These are phyloP conservation scores for Anser brachyrhynchus DNA, from an alignment of 2,113 vertebrate species.

Conservation along the genomic window DNA sequence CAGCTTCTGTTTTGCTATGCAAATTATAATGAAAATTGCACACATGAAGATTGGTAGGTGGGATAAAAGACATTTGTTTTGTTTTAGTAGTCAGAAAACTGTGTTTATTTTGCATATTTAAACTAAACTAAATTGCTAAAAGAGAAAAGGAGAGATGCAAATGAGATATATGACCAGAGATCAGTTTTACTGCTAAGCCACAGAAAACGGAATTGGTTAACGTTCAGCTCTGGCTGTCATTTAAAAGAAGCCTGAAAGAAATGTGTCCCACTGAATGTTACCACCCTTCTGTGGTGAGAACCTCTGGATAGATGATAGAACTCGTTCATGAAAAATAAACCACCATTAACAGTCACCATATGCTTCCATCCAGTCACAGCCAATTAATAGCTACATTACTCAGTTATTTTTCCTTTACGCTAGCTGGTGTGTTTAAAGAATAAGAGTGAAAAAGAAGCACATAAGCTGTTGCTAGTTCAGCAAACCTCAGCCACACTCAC, in stretches of 20 bases:
- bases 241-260: background rate
- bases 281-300: background rate
- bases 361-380: constrained; percentile 25
- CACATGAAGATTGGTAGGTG: background rate
- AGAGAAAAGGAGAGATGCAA: background rate
- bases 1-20: background rate
- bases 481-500: background rate
- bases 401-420: background rate
- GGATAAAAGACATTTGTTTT: constrained; percentile 11
- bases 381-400: constrained; percentile 25
- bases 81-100: constrained; percentile 13
- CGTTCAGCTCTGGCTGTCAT: background rate
- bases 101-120: constrained; percentile 7
- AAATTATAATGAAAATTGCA: background rate
- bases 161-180: background rate
- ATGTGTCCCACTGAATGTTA: background rate
- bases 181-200: background rate
- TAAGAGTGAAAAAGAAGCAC: background rate
- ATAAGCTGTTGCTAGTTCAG: background rate
- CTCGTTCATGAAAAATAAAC: background rate
- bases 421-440: background rate
- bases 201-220: background rate
- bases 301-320: background rate
- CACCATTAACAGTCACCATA: background rate
- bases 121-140: constrained; percentile 4